phyloP scores from a whole-genome alignment of 1,140 invertebrate species.

The Caerostris extrusa region DNA sequence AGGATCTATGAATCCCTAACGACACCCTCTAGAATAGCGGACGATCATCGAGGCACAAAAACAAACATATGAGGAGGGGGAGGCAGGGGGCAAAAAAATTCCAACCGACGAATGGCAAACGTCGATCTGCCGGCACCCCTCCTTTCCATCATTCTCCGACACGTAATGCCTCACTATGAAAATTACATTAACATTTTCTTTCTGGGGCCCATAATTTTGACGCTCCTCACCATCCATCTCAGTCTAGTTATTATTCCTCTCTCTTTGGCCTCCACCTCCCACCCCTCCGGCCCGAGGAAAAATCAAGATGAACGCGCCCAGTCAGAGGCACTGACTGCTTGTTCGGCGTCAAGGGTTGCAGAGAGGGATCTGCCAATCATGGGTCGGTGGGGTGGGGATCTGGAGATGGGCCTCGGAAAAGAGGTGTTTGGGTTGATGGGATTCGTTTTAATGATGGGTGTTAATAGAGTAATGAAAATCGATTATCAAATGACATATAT shows the following conservation, averaged over 20 bases:
- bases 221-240: slow-evolving; percentile 61
- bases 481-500: too few species aligned
- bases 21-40: slow-evolving; percentile 58
- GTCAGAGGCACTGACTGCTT: slow-evolving; percentile 65
- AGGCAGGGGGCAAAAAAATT: background rate
- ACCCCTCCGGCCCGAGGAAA: background rate
- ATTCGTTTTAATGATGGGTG: background rate
- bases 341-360: slow-evolving; percentile 50
- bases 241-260: slow-evolving; percentile 68
- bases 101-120: slow-evolving; percentile 55
- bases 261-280: background rate
- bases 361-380: slow-evolving; percentile 8
- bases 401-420: background rate
- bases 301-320: slow-evolving; percentile 68
- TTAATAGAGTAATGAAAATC: too few species aligned
- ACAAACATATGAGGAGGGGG: background rate
- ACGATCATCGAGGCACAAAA: slow-evolving; percentile 21
- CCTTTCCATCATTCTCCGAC: slow-evolving; percentile 61
- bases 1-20: slow-evolving; percentile 72
- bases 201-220: slow-evolving; percentile 71
- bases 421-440: background rate
- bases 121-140: slow-evolving; percentile 46
- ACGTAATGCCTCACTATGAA: slow-evolving; percentile 76
- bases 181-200: slow-evolving; percentile 77
- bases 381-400: background rate